Conservation (phyloP, 2,797 vertebrate species). For the Enteromius argenteus region DNA sequence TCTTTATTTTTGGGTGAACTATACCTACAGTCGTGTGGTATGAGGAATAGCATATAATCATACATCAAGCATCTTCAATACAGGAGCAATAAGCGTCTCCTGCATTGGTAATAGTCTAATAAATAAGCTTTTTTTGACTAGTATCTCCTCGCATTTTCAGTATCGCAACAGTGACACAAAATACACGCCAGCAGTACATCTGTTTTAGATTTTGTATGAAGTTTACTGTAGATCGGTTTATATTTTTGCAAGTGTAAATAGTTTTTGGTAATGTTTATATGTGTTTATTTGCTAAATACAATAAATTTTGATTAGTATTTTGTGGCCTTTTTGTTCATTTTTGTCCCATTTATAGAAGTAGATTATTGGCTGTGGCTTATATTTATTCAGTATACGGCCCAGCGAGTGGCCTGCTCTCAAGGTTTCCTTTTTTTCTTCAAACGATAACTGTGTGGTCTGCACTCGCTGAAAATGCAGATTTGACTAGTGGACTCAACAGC, state of each 20-base stretch:
- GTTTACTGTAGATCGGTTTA: conserved; percentile 55
- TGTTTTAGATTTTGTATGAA: conserved; percentile 33
- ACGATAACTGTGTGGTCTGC: conserved; percentile 38
- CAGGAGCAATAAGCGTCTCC: background rate
- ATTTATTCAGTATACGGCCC: background rate
- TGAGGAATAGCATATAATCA: background rate
- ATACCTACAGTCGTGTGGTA: background rate
- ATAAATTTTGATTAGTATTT: conserved; percentile 40
- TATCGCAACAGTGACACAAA: conserved; percentile 23
- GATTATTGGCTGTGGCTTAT: background rate
- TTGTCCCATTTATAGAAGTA: background rate
- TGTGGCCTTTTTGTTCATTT: conserved; percentile 22
- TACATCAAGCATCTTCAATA: conserved; percentile 18
- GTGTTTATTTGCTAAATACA: conserved; percentile 57
- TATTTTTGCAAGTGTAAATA: conserved; percentile 62
- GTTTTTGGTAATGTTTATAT: conserved; percentile 55
- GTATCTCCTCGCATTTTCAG: conserved; percentile 9
- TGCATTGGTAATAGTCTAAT: conserved; percentile 20
- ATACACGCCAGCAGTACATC: conserved; percentile 4
- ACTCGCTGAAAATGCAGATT: conserved; percentile 52
- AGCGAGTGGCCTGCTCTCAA: background rate
- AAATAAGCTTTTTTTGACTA: conserved; percentile 25
- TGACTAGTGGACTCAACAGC: conserved; percentile 65
- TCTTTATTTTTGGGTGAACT: background rate
- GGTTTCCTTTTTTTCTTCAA: conserved; percentile 13